A percentile compares a stretch with the other conserved stretches of the same genome.
These are phyloP conservation scores for Hirundo rustica DNA, from an alignment of 2,797 vertebrate genomes.

Conservation along the genomic window DNA sequence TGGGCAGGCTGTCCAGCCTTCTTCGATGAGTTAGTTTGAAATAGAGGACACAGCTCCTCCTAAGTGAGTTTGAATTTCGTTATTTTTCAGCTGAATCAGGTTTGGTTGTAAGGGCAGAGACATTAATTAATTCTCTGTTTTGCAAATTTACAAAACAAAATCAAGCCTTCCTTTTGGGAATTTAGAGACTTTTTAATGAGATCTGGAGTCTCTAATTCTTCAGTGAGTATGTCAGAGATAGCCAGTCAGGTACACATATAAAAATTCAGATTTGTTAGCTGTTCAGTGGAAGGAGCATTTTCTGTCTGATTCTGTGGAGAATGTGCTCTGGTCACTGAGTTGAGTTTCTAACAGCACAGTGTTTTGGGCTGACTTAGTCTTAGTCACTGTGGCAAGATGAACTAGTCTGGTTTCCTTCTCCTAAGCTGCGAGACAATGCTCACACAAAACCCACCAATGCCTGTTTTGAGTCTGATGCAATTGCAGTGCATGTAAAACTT, in stretches of 20 bases:
- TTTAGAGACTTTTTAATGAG: background rate
- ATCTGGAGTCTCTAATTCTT: background rate
- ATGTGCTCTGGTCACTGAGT: background rate
- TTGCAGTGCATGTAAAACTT: background rate
- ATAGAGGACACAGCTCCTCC: background rate
- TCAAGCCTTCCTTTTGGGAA: background rate
- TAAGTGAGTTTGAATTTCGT: background rate
- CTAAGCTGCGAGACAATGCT: background rate
- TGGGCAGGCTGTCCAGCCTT: background rate
- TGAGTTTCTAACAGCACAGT: background rate
- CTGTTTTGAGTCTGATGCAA: background rate
- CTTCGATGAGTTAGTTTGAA: background rate
- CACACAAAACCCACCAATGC: fast-evolving
- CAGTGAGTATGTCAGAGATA: background rate
- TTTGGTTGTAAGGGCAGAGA: background rate
- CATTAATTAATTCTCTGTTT: background rate
- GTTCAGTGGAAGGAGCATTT: background rate
- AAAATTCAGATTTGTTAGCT: background rate
- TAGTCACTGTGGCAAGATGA: background rate
- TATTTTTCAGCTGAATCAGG: background rate
- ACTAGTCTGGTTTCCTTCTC: background rate
- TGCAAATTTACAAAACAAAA: background rate
- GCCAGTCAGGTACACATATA: background rate
- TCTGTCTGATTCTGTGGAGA: background rate
- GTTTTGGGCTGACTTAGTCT: background rate